phyloP scores from a whole-genome alignment of 2,797 vertebrate species.

The Sebastes trivittatus region DNA sequence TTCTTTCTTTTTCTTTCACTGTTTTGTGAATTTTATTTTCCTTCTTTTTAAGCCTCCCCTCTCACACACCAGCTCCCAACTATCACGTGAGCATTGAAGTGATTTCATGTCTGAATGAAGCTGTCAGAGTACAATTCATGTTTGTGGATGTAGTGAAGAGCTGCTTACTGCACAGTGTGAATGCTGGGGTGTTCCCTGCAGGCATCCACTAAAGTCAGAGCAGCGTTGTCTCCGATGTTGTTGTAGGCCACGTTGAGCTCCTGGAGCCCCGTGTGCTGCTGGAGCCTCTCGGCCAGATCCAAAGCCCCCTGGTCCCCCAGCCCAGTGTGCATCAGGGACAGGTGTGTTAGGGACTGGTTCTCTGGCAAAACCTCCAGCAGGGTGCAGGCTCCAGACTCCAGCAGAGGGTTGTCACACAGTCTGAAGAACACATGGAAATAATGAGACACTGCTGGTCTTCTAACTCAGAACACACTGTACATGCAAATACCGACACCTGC shows the following conservation, averaged over 20 bases:
- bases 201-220: conserved; percentile 87
- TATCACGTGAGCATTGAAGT: too few species aligned
- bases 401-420: conserved; percentile 88
- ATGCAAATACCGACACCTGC: not conserved
- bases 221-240: conserved; percentile 87
- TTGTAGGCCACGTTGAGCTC: conserved; percentile 97
- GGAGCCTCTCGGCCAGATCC: conserved; percentile 83
- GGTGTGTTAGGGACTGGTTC: conserved; percentile 85
- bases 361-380: conserved; percentile 86
- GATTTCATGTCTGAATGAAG: not conserved
- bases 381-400: conserved; percentile 78
- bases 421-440: conserved; percentile 27
- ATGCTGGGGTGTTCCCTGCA: conserved; percentile 88
- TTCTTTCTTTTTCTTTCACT: too few species aligned
- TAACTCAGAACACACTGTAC: not conserved
- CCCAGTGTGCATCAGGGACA: conserved; percentile 91
- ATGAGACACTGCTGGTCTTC: not conserved
- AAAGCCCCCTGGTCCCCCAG: conserved; percentile 85
- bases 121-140: too few species aligned
- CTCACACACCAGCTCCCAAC: too few species aligned
- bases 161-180: conserved; percentile 92
- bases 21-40: too few species aligned
- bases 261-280: conserved; percentile 81
- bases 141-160: not conserved
- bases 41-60: too few species aligned